phyloP scores from a whole-genome alignment of 2,888 invertebrate species.

The Seladonia tumulorum region DNA sequence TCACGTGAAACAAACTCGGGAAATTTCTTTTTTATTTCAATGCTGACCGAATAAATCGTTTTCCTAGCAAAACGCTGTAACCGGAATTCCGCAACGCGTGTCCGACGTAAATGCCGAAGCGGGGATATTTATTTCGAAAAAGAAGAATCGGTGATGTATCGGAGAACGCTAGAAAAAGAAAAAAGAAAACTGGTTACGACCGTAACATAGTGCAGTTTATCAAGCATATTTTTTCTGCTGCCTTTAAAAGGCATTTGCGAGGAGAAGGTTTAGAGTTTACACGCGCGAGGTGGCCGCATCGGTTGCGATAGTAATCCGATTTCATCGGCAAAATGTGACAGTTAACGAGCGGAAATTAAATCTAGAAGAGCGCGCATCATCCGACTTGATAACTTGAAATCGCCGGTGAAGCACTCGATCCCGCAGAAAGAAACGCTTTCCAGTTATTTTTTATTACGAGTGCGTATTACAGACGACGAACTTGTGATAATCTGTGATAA shows the following conservation, averaged over 20 bases:
- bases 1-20: not conserved
- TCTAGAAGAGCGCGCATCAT: constrained; percentile 24
- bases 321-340: constrained; percentile 58
- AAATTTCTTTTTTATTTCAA: not conserved
- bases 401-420: constrained; percentile 10
- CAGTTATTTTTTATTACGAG: not conserved
- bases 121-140: not conserved
- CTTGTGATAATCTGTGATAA: not conserved
- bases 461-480: not conserved
- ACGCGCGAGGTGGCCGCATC: constrained; percentile 29
- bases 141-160: not conserved
- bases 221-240: not conserved
- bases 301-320: constrained; percentile 59
- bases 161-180: no score
- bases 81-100: not conserved
- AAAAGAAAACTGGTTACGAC: no score
- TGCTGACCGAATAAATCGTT: not conserved
- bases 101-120: not conserved
- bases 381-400: constrained; percentile 26
- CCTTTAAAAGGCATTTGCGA: constrained; percentile 25
- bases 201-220: not conserved
- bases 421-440: not conserved
- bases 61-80: not conserved
- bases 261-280: not conserved
- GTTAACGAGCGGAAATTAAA: constrained; percentile 63